Percentiles rank a stretch among this genome's conserved stretches.
phyloP scores from a whole-genome alignment of 2,888 invertebrate species.

The Drosophila paranaensis region DNA sequence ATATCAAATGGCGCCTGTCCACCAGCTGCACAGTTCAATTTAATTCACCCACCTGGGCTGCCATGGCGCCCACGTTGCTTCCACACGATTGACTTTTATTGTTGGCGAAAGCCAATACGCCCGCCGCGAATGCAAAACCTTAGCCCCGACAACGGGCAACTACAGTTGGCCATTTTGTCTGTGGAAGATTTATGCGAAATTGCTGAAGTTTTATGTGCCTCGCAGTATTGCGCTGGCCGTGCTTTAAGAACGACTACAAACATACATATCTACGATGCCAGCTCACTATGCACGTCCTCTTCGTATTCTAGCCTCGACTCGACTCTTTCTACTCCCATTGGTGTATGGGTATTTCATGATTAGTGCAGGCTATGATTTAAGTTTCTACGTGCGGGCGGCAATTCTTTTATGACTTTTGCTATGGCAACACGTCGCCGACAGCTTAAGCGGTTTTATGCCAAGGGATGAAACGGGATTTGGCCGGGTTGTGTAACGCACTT shows the following conservation, averaged over 20 bases:
- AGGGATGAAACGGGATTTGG: slow-evolving; percentile 30
- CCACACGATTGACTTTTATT: slow-evolving; percentile 63
- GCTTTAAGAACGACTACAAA: slow-evolving; percentile 44
- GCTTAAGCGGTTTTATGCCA: slow-evolving; percentile 26
- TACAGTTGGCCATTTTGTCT: slow-evolving; percentile 79
- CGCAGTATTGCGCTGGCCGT: slow-evolving; percentile 41
- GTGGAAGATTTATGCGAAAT: slow-evolving; percentile 72
- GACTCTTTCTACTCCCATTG: neutral
- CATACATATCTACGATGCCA: neutral
- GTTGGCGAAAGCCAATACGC: slow-evolving; percentile 39
- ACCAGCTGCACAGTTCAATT: neutral
- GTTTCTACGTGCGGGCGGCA: slow-evolving; percentile 32
- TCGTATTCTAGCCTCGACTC: no score
- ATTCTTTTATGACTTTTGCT: slow-evolving; percentile 51
- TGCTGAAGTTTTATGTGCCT: slow-evolving; percentile 67
- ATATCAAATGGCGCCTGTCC: neutral
- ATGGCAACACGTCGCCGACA: slow-evolving; percentile 33
- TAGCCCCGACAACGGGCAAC: slow-evolving; percentile 27
- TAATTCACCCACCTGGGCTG: neutral
- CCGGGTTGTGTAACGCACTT: slow-evolving; percentile 16
- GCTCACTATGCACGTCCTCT: neutral
- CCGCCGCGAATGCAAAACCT: slow-evolving; percentile 40
- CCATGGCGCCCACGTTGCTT: slow-evolving; percentile 24
- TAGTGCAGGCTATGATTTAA: slow-evolving; percentile 48
- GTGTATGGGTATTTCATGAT: slow-evolving; percentile 40